Conservation (phyloP, 2,888 invertebrate genomes). For the Auanema sp. region DNA sequence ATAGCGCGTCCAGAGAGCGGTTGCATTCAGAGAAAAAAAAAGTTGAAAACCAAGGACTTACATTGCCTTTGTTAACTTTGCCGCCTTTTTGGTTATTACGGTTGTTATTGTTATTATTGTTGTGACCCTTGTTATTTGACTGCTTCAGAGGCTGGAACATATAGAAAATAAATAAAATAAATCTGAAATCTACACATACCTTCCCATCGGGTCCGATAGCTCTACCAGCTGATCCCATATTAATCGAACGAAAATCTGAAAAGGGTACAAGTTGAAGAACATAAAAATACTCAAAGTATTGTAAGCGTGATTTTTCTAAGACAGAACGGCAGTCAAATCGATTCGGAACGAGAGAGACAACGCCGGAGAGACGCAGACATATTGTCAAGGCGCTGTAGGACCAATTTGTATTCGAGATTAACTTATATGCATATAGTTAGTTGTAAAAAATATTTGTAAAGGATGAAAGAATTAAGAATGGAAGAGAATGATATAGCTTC, state of each 20-base stretch:
- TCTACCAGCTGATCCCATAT: constrained; percentile 21
- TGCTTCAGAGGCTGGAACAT: neutral
- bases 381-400: too few relatives aligned
- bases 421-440: too few relatives aligned
- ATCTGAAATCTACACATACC: constrained; percentile 2
- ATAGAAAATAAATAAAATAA: neutral
- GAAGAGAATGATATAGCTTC: too few relatives aligned
- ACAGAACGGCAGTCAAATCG: too few relatives aligned
- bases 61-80: neutral
- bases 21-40: neutral
- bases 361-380: too few relatives aligned
- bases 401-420: too few relatives aligned
- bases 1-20: neutral
- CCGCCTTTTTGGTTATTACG: constrained; percentile 2
- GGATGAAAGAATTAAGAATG: too few relatives aligned
- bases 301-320: too few relatives aligned
- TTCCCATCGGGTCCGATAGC: constrained; percentile 28
- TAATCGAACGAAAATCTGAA: neutral
- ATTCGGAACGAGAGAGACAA: too few relatives aligned
- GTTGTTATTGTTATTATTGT: neutral
- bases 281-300: too few relatives aligned
- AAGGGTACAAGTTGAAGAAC: too few relatives aligned
- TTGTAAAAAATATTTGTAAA: too few relatives aligned
- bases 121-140: neutral
- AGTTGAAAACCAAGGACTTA: neutral